Evolutionary conservation across 2,888 invertebrate species (phyloP), one percentile per base, ranked within the genome.

Genomic region (Campoplex nolae): DNA sequence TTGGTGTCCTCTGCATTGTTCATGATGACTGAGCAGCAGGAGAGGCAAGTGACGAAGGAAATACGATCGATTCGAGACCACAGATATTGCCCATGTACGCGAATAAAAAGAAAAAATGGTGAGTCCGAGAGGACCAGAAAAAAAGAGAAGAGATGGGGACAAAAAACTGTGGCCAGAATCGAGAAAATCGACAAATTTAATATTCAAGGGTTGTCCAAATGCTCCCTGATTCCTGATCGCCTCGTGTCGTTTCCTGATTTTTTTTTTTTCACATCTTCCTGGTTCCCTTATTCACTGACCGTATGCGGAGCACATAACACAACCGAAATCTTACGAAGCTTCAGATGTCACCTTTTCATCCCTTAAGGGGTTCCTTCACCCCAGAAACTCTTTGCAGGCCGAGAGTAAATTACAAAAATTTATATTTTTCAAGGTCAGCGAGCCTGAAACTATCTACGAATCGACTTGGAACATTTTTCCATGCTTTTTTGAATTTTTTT

Each of bases 41-140:
- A 54, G 74, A 8, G 35, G 45, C 65, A 54, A 54, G 32, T 23
- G 65, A 54, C 51, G 51, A 48, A 65, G 13, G 51, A 62, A 79
- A 45, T 32, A 23, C 83, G 86, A 88, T 88, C 88, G 88, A 88
- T 88, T 88, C 67, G 79, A 85, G 86, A 75, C 74, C 68, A 70
- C 76, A 48, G 67, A 80, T 80, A 81, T 73, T 54, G 32, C 48
- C 65, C 42, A 45, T 75, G 71, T 38, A 68, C 62, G n/a, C 56
- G 51, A 83, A 70, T 67, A 58, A 75, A 16, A 51, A 75, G 23
- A 58, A 32, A 35, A 38, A 54, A 56, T 4, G 51, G 32, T 62
- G 51, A 18, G 67, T 23, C 65, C 45, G 48, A 54, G 65, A 48
- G 23, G 62, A 56, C 48, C n/a, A 23, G 48, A 28, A 45, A 74